These are phyloP conservation scores for Amia ocellicauda DNA, from an alignment of 2,113 vertebrate genomes.

Conservation along the genomic window DNA sequence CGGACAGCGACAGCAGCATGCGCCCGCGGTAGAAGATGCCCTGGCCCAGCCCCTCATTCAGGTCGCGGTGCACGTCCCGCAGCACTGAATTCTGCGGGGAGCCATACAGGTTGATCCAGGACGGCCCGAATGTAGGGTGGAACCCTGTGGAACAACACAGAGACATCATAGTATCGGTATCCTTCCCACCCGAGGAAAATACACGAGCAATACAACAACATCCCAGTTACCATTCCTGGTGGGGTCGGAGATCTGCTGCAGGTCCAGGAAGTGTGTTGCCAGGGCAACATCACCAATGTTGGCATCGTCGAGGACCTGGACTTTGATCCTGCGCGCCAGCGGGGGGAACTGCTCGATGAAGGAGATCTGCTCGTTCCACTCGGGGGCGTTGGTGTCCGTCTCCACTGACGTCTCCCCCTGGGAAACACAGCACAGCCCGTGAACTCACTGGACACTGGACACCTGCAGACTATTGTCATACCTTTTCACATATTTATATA, in stretches of 20 bases:
- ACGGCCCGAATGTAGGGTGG: slow-evolving; percentile 83
- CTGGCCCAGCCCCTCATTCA: slow-evolving; percentile 82
- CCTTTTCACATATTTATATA: too few relatives aligned
- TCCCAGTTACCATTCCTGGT: slow-evolving; percentile 77
- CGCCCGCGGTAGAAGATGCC: slow-evolving; percentile 84
- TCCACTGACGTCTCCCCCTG: slow-evolving; percentile 86
- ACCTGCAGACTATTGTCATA: too few relatives aligned
- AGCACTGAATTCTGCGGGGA: slow-evolving; percentile 79
- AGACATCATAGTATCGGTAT: background rate
- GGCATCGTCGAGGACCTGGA: slow-evolving; percentile 83
- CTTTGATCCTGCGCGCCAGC: slow-evolving; percentile 77
- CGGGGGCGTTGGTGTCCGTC: slow-evolving; percentile 61
- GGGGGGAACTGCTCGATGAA: slow-evolving; percentile 93
- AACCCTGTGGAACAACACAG: slow-evolving; percentile 60
- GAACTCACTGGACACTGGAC: too few relatives aligned
- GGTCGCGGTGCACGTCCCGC: slow-evolving; percentile 72
- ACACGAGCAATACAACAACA: too few relatives aligned
- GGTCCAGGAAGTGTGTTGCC: slow-evolving; percentile 84
- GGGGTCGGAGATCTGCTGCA: slow-evolving; percentile 82
- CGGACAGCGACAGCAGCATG: slow-evolving; percentile 71
- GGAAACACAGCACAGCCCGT: slow-evolving; percentile 8
- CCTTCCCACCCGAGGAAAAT: too few relatives aligned
- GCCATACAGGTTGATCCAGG: slow-evolving; percentile 88
- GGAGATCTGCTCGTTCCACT: slow-evolving; percentile 90
- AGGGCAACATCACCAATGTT: slow-evolving; percentile 74